phyloP scores from a whole-genome alignment of 1,140 invertebrate species.

The Hyposmocoma kahamanoa region DNA sequence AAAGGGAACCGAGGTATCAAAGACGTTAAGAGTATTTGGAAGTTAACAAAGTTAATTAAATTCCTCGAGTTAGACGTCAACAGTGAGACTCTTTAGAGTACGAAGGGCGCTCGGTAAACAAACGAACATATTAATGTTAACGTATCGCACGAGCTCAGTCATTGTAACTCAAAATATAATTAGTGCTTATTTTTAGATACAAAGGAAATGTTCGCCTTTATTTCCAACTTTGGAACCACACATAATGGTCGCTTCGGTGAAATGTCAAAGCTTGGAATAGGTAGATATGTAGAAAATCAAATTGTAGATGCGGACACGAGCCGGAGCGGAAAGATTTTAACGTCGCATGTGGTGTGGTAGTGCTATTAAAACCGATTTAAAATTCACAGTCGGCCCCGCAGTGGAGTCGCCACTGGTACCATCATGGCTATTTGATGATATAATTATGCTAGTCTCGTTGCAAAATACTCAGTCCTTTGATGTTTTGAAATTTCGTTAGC shows the following conservation, averaged over 20 bases:
- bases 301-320: constrained; percentile 31
- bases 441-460: constrained; percentile 48
- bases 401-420: constrained; percentile 36
- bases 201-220: constrained; percentile 20
- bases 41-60: constrained; percentile 73
- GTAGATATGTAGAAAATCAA: constrained; percentile 41
- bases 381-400: constrained; percentile 66
- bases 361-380: constrained; percentile 68
- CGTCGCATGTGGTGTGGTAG: constrained; percentile 28
- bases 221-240: constrained; percentile 7
- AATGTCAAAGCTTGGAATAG: constrained; percentile 10
- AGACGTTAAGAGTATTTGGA: constrained; percentile 72
- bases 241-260: constrained; percentile 2
- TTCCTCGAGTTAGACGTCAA: constrained; percentile 62
- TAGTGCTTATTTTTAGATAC: constrained; percentile 34
- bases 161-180: constrained; percentile 53
- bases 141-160: constrained; percentile 55
- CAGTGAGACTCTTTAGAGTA: constrained; percentile 50
- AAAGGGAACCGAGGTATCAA: constrained; percentile 60
- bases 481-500: constrained; percentile 23
- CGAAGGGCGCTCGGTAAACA: constrained; percentile 63
- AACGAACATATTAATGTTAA: constrained; percentile 64
- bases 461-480: constrained; percentile 37
- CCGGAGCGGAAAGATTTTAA: constrained; percentile 55
- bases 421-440: constrained; percentile 51